Conservation (phyloP, 2,888 invertebrate species). For the Thelaira solivaga region DNA sequence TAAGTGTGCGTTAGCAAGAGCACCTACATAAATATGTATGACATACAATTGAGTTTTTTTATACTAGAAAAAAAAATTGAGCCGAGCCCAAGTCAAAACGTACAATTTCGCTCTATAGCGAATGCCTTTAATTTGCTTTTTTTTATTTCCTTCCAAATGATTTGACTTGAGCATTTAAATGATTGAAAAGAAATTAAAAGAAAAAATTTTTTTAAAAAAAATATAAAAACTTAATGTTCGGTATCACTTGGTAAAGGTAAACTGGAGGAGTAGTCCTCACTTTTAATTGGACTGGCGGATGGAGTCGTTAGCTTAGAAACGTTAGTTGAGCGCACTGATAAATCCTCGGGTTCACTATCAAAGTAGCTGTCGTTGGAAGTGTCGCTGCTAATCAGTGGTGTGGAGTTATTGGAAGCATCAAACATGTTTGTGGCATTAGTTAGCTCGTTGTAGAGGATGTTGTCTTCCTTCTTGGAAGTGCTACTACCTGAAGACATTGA, state of each 20-base stretch:
- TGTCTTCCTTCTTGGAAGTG: slow-evolving; percentile 78
- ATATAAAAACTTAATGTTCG: slow-evolving; percentile 63
- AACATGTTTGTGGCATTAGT: slow-evolving; percentile 77
- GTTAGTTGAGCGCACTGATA: slow-evolving; percentile 71
- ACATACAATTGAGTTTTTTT: too few species aligned
- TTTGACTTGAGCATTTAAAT: not conserved
- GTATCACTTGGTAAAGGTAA: slow-evolving; percentile 66
- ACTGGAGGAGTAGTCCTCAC: slow-evolving; percentile 62
- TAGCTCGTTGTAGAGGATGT: slow-evolving; percentile 81
- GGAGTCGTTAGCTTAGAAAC: slow-evolving; percentile 68
- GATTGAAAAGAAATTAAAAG: not conserved
- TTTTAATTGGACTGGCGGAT: slow-evolving; percentile 70
- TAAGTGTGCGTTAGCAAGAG: too few species aligned
- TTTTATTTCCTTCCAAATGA: not conserved
- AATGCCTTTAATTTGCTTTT: too few species aligned
- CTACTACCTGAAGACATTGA: slow-evolving; percentile 20
- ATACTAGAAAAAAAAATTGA: too few species aligned
- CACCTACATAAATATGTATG: too few species aligned
- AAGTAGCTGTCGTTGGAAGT: slow-evolving; percentile 70
- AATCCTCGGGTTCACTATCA: slow-evolving; percentile 75
- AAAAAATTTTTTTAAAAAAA: not conserved
- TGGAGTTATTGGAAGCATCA: slow-evolving; percentile 59
- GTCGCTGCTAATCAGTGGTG: slow-evolving; percentile 69
- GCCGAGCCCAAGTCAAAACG: too few species aligned
- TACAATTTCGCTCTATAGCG: too few species aligned